Percentiles rank a stretch among this genome's conserved stretches.
These are phyloP conservation scores for Alectura lathami DNA, from an alignment of 2,113 vertebrate genomes.

Conservation along the genomic window DNA sequence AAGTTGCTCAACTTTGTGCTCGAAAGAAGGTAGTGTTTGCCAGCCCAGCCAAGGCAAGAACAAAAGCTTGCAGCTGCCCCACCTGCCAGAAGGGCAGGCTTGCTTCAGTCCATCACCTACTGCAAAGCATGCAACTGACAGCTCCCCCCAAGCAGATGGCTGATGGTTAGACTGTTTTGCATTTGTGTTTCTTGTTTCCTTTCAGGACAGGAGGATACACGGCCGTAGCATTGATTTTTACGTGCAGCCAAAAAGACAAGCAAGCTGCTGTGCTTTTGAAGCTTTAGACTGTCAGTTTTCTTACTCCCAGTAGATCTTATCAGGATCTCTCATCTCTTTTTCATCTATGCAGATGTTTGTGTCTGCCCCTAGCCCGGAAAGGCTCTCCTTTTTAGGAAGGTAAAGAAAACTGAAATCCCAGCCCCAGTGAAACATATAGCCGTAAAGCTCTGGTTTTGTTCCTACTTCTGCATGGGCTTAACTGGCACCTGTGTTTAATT, in stretches of 20 bases:
- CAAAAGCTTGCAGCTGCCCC: not conserved
- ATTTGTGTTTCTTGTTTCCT: slow-evolving; percentile 18
- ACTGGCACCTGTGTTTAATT: not conserved
- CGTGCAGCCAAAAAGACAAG: not conserved
- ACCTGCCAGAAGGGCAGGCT: not conserved
- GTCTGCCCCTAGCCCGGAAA: not conserved
- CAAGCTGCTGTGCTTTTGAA: slow-evolving; percentile 22
- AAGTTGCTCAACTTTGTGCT: not conserved
- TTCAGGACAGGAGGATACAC: not conserved
- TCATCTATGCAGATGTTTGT: not conserved
- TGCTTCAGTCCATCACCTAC: not conserved
- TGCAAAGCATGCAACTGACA: not conserved
- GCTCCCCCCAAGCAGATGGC: slow-evolving; percentile 1
- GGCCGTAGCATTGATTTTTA: slow-evolving; percentile 28
- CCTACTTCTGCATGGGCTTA: not conserved
- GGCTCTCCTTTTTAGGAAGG: not conserved
- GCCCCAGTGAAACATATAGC: not conserved
- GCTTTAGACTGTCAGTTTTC: not conserved
- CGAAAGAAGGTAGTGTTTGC: not conserved
- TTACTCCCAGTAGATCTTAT: not conserved
- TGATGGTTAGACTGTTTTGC: not conserved
- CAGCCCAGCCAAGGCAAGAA: not conserved
- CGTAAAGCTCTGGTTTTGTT: not conserved
- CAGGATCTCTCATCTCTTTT: slow-evolving; percentile 1
- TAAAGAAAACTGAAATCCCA: not conserved